A percentile compares a stretch with the other conserved stretches of the same genome.
Conservation (phyloP, 1,140 invertebrate genomes). For the Periplaneta americana region DNA sequence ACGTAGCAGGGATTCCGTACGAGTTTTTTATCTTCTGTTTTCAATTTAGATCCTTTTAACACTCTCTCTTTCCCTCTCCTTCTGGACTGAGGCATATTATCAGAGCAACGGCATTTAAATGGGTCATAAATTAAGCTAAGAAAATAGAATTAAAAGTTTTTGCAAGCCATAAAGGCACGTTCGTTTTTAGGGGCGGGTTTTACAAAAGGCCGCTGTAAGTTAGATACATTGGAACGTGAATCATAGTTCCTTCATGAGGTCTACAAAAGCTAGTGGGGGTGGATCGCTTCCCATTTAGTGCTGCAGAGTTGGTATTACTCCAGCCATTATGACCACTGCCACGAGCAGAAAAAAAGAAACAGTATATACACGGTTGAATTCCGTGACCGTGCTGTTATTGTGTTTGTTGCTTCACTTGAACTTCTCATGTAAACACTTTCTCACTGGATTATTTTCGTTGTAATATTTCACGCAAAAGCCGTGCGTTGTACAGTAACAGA, state of each 20-base stretch:
- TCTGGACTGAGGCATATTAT: neutral
- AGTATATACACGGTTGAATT: too few relatives aligned
- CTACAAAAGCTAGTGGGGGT: neutral
- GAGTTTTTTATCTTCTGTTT: neutral
- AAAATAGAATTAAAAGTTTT: neutral
- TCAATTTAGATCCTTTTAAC: neutral
- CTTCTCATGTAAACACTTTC: too few relatives aligned
- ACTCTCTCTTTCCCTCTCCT: neutral
- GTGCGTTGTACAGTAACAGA: too few relatives aligned
- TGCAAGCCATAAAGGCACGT: neutral
- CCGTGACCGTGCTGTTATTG: too few relatives aligned
- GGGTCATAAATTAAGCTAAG: neutral
- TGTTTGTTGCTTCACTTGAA: too few relatives aligned
- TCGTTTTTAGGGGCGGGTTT: neutral
- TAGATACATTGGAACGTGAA: neutral
- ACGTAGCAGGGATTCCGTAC: neutral
- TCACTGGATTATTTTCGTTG: too few relatives aligned
- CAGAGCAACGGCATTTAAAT: neutral
- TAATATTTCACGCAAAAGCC: too few relatives aligned
- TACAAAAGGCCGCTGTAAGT: neutral
- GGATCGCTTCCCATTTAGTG: neutral
- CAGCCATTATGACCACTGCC: too few relatives aligned
- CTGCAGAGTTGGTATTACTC: neutral
- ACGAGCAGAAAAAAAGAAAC: too few relatives aligned
- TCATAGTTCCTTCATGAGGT: neutral